phyloP scores from a whole-genome alignment of 2,797 vertebrate genomes.

The Chrosomus eos region DNA sequence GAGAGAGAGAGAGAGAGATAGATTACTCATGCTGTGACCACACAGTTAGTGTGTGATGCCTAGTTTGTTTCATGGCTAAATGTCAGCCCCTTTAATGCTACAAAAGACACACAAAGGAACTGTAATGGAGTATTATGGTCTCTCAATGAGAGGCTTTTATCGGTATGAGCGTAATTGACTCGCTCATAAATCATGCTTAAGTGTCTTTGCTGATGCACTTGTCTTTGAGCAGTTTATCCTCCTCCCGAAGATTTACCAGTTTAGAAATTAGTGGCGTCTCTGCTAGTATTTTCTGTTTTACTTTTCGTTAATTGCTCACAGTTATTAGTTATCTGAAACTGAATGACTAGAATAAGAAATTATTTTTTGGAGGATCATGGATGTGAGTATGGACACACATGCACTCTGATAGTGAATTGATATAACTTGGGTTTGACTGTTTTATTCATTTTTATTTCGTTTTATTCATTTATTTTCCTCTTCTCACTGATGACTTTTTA shows the following conservation, averaged over 20 bases:
- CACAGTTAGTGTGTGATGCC: constrained; percentile 51
- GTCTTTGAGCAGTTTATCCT: constrained; percentile 55
- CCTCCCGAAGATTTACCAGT: constrained; percentile 50
- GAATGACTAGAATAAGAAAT: constrained; percentile 11
- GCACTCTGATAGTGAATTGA: neutral
- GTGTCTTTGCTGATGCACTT: constrained; percentile 51
- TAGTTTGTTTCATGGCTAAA: constrained; percentile 59
- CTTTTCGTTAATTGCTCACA: constrained; percentile 1
- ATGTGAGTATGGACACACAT: constrained; percentile 12
- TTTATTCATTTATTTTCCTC: no score
- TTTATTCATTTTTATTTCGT: neutral
- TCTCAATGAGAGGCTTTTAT: constrained; percentile 63
- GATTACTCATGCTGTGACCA: constrained; percentile 34
- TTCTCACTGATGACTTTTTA: neutral
- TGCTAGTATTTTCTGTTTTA: constrained; percentile 4
- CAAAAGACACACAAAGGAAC: constrained; percentile 59
- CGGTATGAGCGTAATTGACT: constrained; percentile 57
- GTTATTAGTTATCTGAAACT: neutral
- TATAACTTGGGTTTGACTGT: neutral
- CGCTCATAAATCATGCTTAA: constrained; percentile 62
- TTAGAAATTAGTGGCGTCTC: constrained; percentile 27
- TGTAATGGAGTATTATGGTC: constrained; percentile 60
- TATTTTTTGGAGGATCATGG: neutral
- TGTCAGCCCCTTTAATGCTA: constrained; percentile 59
- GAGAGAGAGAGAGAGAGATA: neutral